A percentile compares a stretch with the other conserved stretches of the same genome.
Conservation (phyloP, 1,140 invertebrate species). For the Portunus trituberculatus region DNA sequence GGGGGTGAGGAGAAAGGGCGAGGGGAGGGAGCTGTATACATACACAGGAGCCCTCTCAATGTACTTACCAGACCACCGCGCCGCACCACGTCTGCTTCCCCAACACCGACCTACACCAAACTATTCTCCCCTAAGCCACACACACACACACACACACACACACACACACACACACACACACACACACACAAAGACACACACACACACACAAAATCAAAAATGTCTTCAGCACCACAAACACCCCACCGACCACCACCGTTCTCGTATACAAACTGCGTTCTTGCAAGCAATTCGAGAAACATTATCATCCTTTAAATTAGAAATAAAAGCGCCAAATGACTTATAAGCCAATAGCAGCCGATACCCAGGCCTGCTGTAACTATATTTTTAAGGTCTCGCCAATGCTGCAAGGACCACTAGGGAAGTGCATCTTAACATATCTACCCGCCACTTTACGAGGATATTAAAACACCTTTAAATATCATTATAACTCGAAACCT, state of each 20-base stretch:
- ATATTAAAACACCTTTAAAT: conserved; percentile 77
- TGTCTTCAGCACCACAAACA: conserved; percentile 34
- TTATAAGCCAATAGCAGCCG: conserved; percentile 76
- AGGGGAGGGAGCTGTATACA: background rate
- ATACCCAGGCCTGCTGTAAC: conserved; percentile 74
- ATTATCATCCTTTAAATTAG: conserved; percentile 76
- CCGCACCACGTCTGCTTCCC: background rate
- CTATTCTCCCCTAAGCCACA: no score
- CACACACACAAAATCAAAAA: background rate
- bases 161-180: conserved; percentile 59
- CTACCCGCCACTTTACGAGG: conserved; percentile 73
- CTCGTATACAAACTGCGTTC: conserved; percentile 71
- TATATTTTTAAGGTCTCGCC: conserved; percentile 76
- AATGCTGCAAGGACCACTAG: conserved; percentile 76
- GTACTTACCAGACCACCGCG: background rate
- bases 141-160: conserved; percentile 31
- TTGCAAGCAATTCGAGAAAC: conserved; percentile 76
- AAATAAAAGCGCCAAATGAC: conserved; percentile 76
- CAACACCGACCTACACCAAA: background rate
- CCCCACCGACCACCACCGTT: conserved; percentile 66
- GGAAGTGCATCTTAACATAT: conserved; percentile 75
- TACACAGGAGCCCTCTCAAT: background rate
- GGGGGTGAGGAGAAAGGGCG: background rate
- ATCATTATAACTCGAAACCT: conserved; percentile 72
- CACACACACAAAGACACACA: conserved; percentile 24